A percentile compares a stretch with the other conserved stretches of the same genome.
These are phyloP conservation scores for Sinelater perroti DNA, from an alignment of 2,888 invertebrate genomes.

Conservation along the genomic window DNA sequence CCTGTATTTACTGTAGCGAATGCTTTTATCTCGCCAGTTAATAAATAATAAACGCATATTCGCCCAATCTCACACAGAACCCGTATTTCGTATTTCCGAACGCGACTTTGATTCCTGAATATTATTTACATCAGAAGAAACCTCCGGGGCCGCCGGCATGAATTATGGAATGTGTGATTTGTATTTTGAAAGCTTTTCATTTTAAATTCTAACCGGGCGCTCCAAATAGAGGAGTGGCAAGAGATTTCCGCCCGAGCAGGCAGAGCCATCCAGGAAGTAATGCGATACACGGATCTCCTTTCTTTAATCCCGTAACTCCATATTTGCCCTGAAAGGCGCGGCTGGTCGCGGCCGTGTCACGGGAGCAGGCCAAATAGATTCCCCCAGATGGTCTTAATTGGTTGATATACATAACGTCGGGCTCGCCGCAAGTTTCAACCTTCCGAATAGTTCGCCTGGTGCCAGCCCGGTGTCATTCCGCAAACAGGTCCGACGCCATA, in stretches of 20 bases:
- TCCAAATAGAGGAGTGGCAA: constrained; percentile 11
- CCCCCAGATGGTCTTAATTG: constrained; percentile 28
- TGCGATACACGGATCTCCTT: constrained; percentile 20
- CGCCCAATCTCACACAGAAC: no score
- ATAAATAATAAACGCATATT: no score
- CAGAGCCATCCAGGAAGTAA: constrained; percentile 16
- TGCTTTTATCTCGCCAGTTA: no score
- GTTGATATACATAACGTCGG: constrained; percentile 29
- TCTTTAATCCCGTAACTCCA: constrained; percentile 30
- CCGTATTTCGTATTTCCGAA: neutral
- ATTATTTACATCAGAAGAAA: constrained; percentile 13
- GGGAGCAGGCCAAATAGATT: constrained; percentile 24
- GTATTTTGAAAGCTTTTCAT: constrained; percentile 23
- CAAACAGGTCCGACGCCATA: constrained; percentile 13
- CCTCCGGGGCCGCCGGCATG: constrained; percentile 4
- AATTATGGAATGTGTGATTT: constrained; percentile 19
- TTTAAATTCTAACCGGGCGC: constrained; percentile 19
- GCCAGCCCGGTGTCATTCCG: constrained; percentile 15
- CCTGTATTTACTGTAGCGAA: no score
- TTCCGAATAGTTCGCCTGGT: constrained; percentile 21
- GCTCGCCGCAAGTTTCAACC: constrained; percentile 18
- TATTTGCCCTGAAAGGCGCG: constrained; percentile 19
- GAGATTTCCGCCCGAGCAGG: constrained; percentile 13
- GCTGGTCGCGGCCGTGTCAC: constrained; percentile 19
- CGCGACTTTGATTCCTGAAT: constrained; percentile 1